Conservation (phyloP, 2,888 invertebrate species). For the Proisotoma minuta region DNA sequence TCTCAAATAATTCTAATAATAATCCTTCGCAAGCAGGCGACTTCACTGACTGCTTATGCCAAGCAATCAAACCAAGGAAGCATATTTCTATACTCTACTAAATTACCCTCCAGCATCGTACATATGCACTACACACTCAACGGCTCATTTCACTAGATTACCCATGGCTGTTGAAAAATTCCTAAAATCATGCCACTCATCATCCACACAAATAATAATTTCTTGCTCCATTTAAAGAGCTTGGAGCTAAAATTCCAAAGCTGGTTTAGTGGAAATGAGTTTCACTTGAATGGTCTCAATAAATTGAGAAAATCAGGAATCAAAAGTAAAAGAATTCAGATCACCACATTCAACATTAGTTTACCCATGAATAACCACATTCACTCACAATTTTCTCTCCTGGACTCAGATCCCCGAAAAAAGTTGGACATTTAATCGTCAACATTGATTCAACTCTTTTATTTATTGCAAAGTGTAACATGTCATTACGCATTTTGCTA, state of each 20-base stretch:
- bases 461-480: neutral
- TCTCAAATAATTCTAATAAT: slow-evolving; percentile 10
- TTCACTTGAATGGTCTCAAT: neutral
- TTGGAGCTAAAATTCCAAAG: neutral
- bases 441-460: too few relatives aligned
- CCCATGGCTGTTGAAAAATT: neutral
- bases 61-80: too few relatives aligned
- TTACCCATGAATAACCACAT: neutral
- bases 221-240: neutral
- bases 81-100: too few relatives aligned
- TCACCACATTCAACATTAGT: neutral
- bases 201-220: neutral
- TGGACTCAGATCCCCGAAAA: too few relatives aligned
- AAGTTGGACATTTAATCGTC: too few relatives aligned
- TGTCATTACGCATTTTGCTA: neutral
- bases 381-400: too few relatives aligned
- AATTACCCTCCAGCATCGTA: slow-evolving; percentile 9
- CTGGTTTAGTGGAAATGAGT: neutral
- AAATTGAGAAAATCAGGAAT: neutral
- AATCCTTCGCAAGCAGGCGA: too few relatives aligned
- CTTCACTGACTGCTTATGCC: too few relatives aligned
- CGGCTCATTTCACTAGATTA: too few relatives aligned
- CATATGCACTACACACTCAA: too few relatives aligned
- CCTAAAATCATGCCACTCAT: neutral
- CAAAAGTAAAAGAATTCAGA: neutral